phyloP scores from a whole-genome alignment of 2,888 invertebrate species.

The Ceratothoa steindachneri region DNA sequence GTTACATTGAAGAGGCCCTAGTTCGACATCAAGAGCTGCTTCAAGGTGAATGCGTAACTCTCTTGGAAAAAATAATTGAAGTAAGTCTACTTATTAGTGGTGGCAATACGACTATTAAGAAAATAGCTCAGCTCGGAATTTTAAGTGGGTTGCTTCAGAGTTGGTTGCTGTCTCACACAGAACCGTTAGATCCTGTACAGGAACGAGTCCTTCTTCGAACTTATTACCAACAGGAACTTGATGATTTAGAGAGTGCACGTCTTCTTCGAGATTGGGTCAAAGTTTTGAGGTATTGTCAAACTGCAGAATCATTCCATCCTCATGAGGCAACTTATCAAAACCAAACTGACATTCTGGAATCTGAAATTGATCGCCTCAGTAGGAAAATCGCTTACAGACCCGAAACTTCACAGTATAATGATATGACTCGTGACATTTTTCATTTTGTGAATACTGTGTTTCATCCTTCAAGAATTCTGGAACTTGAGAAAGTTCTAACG shows the following conservation, averaged over 20 bases:
- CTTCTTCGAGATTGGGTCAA: slow-evolving; percentile 28
- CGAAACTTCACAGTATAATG: slow-evolving; percentile 49
- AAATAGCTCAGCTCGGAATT: slow-evolving; percentile 1
- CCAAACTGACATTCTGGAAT: slow-evolving; percentile 6
- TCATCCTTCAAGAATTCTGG: slow-evolving; percentile 29
- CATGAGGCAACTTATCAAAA: slow-evolving; percentile 18
- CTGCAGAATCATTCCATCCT: slow-evolving; percentile 19
- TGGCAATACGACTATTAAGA: neutral
- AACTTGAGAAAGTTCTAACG: slow-evolving; percentile 23
- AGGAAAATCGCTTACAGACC: slow-evolving; percentile 49
- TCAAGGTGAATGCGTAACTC: neutral
- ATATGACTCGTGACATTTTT: slow-evolving; percentile 52
- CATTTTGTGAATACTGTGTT: slow-evolving; percentile 45
- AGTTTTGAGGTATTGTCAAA: slow-evolving; percentile 18
- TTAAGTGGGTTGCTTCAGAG: slow-evolving; percentile 44
- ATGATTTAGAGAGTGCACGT: slow-evolving; percentile 29
- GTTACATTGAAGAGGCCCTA: neutral
- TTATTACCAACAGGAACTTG: slow-evolving; percentile 67
- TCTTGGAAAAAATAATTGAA: neutral
- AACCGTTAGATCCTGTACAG: slow-evolving; percentile 75
- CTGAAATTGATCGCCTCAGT: slow-evolving; percentile 29
- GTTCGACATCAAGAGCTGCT: neutral
- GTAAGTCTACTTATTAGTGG: slow-evolving; percentile 3
- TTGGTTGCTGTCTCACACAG: slow-evolving; percentile 55
- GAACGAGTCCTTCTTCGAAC: slow-evolving; percentile 69